Evolutionary conservation across 2,797 vertebrate species (phyloP).

Genomic region (Chloroceryle inda): DNA sequence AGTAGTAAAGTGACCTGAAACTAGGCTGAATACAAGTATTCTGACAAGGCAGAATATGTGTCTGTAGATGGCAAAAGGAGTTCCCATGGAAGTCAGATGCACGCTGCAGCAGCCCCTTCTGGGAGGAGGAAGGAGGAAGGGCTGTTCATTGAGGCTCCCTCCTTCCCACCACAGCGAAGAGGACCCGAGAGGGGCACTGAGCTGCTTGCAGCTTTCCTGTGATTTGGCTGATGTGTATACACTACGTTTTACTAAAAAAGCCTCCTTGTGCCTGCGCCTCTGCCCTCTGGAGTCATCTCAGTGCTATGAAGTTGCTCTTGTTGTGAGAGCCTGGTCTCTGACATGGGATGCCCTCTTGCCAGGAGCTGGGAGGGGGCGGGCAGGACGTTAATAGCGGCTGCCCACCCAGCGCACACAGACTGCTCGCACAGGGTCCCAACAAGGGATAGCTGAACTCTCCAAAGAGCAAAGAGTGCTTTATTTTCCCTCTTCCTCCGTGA

Average conservation of each 20-base stretch:
- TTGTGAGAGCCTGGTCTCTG: neutral
- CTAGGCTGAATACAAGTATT: neutral
- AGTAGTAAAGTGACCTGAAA: neutral
- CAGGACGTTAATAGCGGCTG: neutral
- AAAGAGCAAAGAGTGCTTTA: neutral
- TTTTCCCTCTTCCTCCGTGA: neutral
- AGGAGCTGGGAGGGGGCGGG: neutral
- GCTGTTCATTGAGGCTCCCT: rapidly evolving
- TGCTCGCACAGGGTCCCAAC: neutral
- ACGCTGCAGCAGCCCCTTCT: neutral
- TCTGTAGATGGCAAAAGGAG: neutral
- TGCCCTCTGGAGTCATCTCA: neutral
- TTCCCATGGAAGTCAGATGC: neutral
- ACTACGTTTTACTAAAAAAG: neutral
- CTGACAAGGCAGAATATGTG: neutral
- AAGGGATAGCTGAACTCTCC: neutral
- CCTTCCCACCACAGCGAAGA: neutral
- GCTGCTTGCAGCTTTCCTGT: neutral
- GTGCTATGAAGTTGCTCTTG: neutral
- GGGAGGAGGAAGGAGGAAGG: too few species aligned
- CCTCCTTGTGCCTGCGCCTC: neutral
- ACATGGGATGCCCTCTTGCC: neutral
- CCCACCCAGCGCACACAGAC: neutral
- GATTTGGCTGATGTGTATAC: neutral
- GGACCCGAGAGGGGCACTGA: neutral